Evolutionary conservation across 2,888 invertebrate species (phyloP).

Genomic region (Brachyopa scutellaris): DNA sequence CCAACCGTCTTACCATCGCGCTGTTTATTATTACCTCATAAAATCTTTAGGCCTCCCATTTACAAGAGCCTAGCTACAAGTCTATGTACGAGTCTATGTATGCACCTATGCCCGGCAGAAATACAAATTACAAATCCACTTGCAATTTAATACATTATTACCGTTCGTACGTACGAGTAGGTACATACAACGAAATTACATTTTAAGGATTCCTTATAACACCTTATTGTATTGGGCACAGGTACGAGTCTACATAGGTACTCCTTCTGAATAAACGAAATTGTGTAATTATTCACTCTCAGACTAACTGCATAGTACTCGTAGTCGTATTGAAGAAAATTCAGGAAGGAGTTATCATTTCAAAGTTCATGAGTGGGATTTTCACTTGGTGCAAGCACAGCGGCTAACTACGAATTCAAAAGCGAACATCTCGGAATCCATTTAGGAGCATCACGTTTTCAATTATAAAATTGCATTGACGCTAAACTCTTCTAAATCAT

Average conservation of each 20-base stretch:
- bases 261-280: conserved; percentile 39
- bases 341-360: conserved; percentile 54
- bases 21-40: conserved; percentile 27
- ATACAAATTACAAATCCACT: conserved; percentile 56
- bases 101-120: not conserved
- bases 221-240: conserved; percentile 37
- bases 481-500: conserved; percentile 73
- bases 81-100: no score
- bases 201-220: conserved; percentile 48
- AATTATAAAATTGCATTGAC: conserved; percentile 73
- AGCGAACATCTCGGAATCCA: conserved; percentile 68
- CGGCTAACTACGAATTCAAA: conserved; percentile 55
- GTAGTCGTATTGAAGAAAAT: no score
- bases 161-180: conserved; percentile 29
- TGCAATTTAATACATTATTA: conserved; percentile 36
- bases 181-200: conserved; percentile 34
- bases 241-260: not conserved
- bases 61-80: no score
- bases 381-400: conserved; percentile 29
- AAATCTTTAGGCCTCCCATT: not conserved
- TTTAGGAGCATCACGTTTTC: conserved; percentile 73
- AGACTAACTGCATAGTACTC: conserved; percentile 28
- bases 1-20: not conserved
- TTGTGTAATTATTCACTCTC: conserved; percentile 69
- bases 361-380: conserved; percentile 61